Evolutionary conservation across 2,888 invertebrate genomes (phyloP).

Genomic region (Luffia ferchaultella): DNA sequence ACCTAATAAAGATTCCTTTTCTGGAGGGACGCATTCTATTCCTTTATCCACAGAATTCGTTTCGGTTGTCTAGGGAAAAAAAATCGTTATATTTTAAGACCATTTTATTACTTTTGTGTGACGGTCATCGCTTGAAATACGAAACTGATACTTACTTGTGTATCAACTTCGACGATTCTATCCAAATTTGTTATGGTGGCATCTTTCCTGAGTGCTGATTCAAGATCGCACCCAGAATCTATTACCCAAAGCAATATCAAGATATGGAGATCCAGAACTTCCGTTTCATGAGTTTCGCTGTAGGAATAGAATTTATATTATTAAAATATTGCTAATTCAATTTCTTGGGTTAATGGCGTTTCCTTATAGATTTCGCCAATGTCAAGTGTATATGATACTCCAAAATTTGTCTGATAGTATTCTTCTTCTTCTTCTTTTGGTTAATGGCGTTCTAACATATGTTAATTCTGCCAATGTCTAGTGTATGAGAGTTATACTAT

Average conservation of each 20-base stretch:
- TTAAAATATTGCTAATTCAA: too few species aligned
- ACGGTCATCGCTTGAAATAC: too few species aligned
- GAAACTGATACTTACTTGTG: too few species aligned
- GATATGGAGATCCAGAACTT: constrained; percentile 67
- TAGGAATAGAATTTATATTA: too few species aligned
- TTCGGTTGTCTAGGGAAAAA: constrained; percentile 31
- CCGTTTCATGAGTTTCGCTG: not conserved
- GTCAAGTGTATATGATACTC: too few species aligned
- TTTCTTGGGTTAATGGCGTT: too few species aligned
- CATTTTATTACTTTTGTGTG: constrained; percentile 21
- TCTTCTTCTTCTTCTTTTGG: too few species aligned
- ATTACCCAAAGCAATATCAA: constrained; percentile 80
- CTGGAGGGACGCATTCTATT: constrained; percentile 36
- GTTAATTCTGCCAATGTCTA: too few species aligned
- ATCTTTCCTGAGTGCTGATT: constrained; percentile 56
- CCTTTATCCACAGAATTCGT: constrained; percentile 31
- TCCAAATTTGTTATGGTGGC: constrained; percentile 19
- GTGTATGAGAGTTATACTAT: too few species aligned
- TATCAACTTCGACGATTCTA: constrained; percentile 20
- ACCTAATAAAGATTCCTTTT: constrained; percentile 39
- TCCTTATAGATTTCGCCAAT: too few species aligned
- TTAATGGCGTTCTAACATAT: too few species aligned
- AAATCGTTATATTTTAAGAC: not conserved
- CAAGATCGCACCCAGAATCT: constrained; percentile 71
- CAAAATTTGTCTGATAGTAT: too few species aligned